phyloP scores from a whole-genome alignment of 2,797 vertebrate species.

The Spea hammondii region DNA sequence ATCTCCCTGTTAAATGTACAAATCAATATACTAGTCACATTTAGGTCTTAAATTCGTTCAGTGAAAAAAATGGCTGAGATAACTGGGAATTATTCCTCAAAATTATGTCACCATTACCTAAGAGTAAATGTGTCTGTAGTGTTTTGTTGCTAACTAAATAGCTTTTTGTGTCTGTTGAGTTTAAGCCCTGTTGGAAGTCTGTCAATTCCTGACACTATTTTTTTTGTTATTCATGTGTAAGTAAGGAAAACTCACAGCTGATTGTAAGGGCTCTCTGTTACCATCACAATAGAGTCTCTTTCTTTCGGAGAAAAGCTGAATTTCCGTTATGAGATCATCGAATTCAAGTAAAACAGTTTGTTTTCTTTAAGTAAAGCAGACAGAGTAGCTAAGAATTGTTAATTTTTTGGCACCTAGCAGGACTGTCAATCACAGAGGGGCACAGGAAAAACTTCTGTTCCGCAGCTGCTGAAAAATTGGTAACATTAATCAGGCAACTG shows the following conservation, averaged over 20 bases:
- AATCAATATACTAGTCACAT: slow-evolving; percentile 67
- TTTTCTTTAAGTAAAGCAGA: slow-evolving; percentile 62
- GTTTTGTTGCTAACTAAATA: slow-evolving; percentile 69
- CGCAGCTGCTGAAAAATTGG: slow-evolving; percentile 61
- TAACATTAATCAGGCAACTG: slow-evolving; percentile 59
- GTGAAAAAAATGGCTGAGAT: slow-evolving; percentile 67
- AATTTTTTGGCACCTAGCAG: slow-evolving; percentile 68
- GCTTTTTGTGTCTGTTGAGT: slow-evolving; percentile 66
- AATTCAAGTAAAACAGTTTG: slow-evolving; percentile 73
- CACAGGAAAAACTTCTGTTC: slow-evolving; percentile 64
- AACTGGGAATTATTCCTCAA: slow-evolving; percentile 67
- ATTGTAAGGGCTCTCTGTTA: slow-evolving; percentile 77
- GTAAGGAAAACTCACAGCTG: slow-evolving; percentile 71
- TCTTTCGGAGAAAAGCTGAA: slow-evolving; percentile 71
- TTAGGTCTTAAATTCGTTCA: slow-evolving; percentile 56
- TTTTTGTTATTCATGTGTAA: slow-evolving; percentile 64
- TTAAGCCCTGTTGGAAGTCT: slow-evolving; percentile 66
- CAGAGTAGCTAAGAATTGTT: slow-evolving; percentile 69
- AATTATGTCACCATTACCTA: slow-evolving; percentile 75
- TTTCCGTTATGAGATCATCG: slow-evolving; percentile 82
- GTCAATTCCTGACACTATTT: slow-evolving; percentile 72
- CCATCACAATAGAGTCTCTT: slow-evolving; percentile 79
- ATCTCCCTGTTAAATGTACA: slow-evolving; percentile 69
- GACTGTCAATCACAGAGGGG: slow-evolving; percentile 71
- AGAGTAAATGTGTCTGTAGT: slow-evolving; percentile 72